Evolutionary conservation across 2,888 invertebrate genomes (phyloP).

Genomic region (Lasioglossum pauxillum): DNA sequence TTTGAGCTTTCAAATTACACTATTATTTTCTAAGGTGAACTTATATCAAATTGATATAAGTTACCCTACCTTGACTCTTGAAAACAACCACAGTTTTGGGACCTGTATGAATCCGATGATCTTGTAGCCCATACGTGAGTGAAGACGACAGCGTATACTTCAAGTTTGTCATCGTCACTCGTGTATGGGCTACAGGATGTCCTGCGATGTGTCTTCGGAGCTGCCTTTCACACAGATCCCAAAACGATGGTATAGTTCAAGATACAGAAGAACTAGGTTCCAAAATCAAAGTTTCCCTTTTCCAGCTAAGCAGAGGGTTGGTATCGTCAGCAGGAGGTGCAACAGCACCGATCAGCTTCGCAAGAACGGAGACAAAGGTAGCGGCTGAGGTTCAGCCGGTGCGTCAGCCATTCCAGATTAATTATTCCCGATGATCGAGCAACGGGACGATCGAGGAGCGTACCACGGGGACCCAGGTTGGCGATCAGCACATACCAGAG

Average conservation of each 20-base stretch:
- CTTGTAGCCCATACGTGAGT: not conserved
- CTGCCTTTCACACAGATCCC: too few species aligned
- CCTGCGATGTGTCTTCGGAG: too few species aligned
- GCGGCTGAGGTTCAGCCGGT: not conserved
- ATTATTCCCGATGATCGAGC: constrained; percentile 29
- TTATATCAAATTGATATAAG: not conserved
- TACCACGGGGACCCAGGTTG: constrained; percentile 7
- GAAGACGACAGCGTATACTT: not conserved
- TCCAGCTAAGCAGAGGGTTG: not conserved
- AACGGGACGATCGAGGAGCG: constrained; percentile 12
- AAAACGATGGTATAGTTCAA: not conserved
- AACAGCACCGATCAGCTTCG: not conserved
- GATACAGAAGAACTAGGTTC: not conserved
- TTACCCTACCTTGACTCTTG: not conserved
- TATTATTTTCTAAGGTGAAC: too few species aligned
- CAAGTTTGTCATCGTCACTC: not conserved
- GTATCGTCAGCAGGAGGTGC: not conserved
- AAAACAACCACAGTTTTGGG: not conserved
- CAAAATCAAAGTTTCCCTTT: not conserved
- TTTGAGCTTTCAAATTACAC: not conserved
- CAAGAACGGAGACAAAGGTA: not conserved
- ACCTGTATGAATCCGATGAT: not conserved
- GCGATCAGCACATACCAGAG: constrained; percentile 48
- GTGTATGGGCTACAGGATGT: too few species aligned
- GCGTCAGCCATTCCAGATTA: constrained; percentile 27